Evolutionary conservation across 2,888 invertebrate species (phyloP).

Genomic region (Calephelis perditalis): DNA sequence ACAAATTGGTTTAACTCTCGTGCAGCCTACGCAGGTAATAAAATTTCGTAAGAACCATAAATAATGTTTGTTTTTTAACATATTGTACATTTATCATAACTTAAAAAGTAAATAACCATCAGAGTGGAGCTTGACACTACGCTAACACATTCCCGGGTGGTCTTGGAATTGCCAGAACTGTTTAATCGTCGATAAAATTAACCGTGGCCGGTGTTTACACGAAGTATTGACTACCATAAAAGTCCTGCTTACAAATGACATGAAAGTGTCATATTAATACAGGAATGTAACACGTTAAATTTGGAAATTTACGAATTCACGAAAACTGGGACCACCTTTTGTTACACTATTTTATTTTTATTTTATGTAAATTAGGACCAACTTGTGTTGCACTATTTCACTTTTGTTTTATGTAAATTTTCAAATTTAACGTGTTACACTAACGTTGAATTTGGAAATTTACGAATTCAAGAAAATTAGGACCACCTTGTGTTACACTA

Average conservation of each 20-base stretch:
- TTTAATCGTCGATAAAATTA: conserved; percentile 23
- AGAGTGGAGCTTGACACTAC: conserved; percentile 16
- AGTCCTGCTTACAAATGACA: background rate
- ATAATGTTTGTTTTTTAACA: conserved; percentile 2
- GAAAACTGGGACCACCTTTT: no score
- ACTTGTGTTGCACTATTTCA: no score
- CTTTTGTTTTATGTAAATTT: no score
- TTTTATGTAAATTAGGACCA: no score
- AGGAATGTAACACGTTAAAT: background rate
- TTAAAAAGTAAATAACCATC: conserved; percentile 16
- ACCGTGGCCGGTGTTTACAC: conserved; percentile 16
- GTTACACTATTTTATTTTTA: no score
- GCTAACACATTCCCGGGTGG: conserved; percentile 23
- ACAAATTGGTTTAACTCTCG: background rate
- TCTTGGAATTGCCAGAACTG: conserved; percentile 21
- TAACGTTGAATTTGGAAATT: no score
- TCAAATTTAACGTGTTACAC: no score
- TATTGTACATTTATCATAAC: conserved; percentile 5
- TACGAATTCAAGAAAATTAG: no score
- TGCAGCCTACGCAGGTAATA: conserved; percentile 3
- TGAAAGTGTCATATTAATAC: background rate
- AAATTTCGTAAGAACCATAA: background rate
- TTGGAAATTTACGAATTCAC: no score
- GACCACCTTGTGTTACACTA: no score
- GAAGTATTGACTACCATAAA: conserved; percentile 12